These are phyloP conservation scores for Danionella dracula DNA, from an alignment of 2,797 vertebrate species.

Conservation along the genomic window DNA sequence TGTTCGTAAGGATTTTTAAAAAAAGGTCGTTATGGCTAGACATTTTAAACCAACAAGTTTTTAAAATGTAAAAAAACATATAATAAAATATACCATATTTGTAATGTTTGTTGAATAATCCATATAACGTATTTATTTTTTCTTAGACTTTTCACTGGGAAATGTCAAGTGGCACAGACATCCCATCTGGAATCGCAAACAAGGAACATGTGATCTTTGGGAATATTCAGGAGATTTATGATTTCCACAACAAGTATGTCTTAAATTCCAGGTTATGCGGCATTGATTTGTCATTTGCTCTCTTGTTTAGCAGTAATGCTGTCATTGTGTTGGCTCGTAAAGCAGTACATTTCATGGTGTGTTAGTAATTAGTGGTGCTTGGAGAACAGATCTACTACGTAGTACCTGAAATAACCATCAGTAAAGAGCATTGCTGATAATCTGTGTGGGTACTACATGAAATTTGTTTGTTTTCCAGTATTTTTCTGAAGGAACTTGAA, in stretches of 20 bases:
- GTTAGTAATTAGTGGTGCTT: background rate
- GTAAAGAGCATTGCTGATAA: too few species aligned
- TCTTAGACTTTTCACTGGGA: slow-evolving; percentile 95
- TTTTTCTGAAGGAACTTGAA: slow-evolving; percentile 95
- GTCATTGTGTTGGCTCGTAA: background rate
- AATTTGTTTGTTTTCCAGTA: slow-evolving; percentile 80
- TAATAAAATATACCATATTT: too few species aligned
- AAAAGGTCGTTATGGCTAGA: too few species aligned
- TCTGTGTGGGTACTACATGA: too few species aligned
- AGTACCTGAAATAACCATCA: too few species aligned
- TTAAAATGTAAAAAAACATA: too few species aligned
- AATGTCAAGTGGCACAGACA: slow-evolving; percentile 95
- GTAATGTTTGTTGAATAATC: too few species aligned
- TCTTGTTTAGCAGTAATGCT: background rate
- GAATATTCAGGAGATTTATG: slow-evolving; percentile 97
- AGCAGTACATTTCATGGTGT: background rate
- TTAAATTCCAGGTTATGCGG: background rate
- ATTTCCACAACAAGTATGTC: slow-evolving; percentile 92
- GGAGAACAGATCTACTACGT: background rate
- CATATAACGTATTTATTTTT: background rate
- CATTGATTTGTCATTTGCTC: background rate
- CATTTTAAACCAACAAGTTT: too few species aligned
- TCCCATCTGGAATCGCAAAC: slow-evolving; percentile 85
- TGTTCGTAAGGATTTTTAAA: too few species aligned
- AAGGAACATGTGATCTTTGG: slow-evolving; percentile 95